These are phyloP conservation scores for Timema cristinae DNA, from an alignment of 2,888 invertebrate genomes.

Conservation along the genomic window DNA sequence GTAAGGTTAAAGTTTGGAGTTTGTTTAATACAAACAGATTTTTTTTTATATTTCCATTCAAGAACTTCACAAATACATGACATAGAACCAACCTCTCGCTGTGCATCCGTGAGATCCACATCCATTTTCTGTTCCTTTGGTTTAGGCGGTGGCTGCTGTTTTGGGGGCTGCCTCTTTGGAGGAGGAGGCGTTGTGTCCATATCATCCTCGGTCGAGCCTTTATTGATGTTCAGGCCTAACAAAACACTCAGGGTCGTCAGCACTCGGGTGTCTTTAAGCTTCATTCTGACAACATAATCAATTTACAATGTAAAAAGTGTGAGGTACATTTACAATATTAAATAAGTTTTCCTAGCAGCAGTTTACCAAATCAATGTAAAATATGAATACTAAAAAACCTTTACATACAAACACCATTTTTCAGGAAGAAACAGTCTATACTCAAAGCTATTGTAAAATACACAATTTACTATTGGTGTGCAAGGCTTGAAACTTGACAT, in stretches of 20 bases:
- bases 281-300: conserved; percentile 39
- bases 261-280: conserved; percentile 62
- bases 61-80: too few species aligned
- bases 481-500: too few species aligned
- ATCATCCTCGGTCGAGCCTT: conserved; percentile 43
- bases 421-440: too few species aligned
- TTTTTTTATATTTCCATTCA: neutral
- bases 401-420: too few species aligned
- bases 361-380: too few species aligned
- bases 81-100: conserved; percentile 36
- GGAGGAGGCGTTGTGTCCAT: conserved; percentile 53
- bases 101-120: conserved; percentile 60
- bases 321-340: too few species aligned
- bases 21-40: neutral
- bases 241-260: conserved; percentile 66
- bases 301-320: too few species aligned
- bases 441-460: too few species aligned
- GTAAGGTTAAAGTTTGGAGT: neutral
- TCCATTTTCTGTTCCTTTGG: conserved; percentile 51
- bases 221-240: conserved; percentile 54
- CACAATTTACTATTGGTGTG: too few species aligned
- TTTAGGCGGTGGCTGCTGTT: conserved; percentile 41
- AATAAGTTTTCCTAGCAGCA: too few species aligned
- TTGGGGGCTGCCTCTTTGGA: conserved; percentile 39
- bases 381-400: too few species aligned